Base-by-base conservation (phyloP, 2,113 vertebrate species). In the Mionectes macconnelli region DNA sequence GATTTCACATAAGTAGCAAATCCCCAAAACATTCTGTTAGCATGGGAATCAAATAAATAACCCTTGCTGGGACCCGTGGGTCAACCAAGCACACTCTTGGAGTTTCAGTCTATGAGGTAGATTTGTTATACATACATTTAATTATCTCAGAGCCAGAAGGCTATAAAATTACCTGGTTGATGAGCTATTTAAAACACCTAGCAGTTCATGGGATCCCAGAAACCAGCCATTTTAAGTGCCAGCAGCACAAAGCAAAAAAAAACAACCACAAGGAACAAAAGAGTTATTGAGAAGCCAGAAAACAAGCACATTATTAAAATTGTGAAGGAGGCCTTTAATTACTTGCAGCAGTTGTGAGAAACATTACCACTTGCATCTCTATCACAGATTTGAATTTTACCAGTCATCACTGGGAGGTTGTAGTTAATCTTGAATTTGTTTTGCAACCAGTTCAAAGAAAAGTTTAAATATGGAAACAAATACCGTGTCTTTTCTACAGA, bases 1-100 rank as follows among this genome's bases (percentile, higher is more conserved):
- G 89, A 95, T 67, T 98, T 98, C 84, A 97, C 97, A 68, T 97
- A 79, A 98, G 97, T 97, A 91, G 59, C 57, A 95, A 96, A 96
- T 92, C 87, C 91, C 82, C 53, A 44, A 69, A 91, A 67, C 13
- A 3, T 77, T 88, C 76, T 79, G 64, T 37, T 50, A 73, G 31
- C 49, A 56, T 14, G 20, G 24, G 53, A 84, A 56, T 86, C 9
- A n/a, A 83, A 81, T 37, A 37, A 91, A 87, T n/a, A 84, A 77
- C 35, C 55, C 40, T n/a, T 55, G 23, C 62, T 49, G 40, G 52
- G 42, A 92, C n/a, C n/a, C 16, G 24, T 13, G 52, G 81, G 42
- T 92, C 87, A 91, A 15, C 27, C 64, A 68, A 56, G 44, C 39
- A 70, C 66, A 47, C 2, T 1, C 25, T 33, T 66, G 28, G 55